Evolutionary conservation across 2,113 vertebrate genomes (phyloP).

Genomic region (Salvelinus sp.): DNA sequence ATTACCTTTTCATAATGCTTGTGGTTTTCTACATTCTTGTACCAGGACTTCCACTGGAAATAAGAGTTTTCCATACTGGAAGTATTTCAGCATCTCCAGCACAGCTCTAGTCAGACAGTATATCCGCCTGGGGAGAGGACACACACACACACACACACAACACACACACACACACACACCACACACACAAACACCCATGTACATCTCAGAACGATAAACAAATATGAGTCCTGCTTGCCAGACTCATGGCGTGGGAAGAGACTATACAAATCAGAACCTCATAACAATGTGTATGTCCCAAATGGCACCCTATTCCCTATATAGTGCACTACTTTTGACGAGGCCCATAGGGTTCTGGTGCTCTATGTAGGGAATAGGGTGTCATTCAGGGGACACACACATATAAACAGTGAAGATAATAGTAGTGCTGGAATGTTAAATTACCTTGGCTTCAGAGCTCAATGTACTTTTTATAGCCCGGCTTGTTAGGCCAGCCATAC

Average conservation of each 20-base stretch:
- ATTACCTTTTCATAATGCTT: conserved; percentile 31
- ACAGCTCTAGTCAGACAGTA: conserved; percentile 67
- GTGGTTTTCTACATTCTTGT: conserved; percentile 60
- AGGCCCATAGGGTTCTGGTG: no score
- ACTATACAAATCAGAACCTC: neutral
- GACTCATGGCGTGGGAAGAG: neutral
- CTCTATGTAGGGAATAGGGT: neutral
- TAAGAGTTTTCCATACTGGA: conserved; percentile 72
- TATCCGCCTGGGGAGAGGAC: conserved; percentile 54
- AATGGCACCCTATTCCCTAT: no score
- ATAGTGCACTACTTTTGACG: no score
- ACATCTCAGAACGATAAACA: neutral
- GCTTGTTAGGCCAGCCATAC: conserved; percentile 71
- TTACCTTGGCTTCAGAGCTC: conserved; percentile 75
- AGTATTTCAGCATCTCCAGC: conserved; percentile 70
- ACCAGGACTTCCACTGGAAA: conserved; percentile 70
- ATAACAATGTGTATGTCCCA: neutral
- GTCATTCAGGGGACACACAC: neutral
- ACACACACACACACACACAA: no score
- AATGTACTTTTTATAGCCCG: conserved; percentile 71
- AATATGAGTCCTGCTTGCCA: neutral
- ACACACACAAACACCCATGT: no score
- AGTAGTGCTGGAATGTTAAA: neutral
- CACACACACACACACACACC: no score
- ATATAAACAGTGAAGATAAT: neutral